A percentile compares a stretch with the other conserved stretches of the same genome.
These are phyloP conservation scores for Eupeodes luniger DNA, from an alignment of 2,888 invertebrate genomes.

Conservation along the genomic window DNA sequence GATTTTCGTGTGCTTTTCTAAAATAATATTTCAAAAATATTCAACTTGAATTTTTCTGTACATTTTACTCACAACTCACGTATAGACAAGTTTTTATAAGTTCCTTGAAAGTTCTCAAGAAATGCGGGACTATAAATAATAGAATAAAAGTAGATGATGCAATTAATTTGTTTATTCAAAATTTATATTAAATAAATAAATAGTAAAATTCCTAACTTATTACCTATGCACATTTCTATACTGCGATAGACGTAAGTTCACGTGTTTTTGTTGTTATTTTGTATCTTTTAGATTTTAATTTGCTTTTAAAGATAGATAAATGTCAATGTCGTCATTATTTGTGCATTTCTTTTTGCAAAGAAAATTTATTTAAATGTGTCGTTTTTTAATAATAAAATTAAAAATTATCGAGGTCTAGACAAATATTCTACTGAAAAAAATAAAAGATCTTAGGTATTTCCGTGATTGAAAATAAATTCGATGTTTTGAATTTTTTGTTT, in stretches of 20 bases:
- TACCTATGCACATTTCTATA: slow-evolving; percentile 17
- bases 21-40: background rate
- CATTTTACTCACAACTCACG: background rate
- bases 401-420: slow-evolving; percentile 1
- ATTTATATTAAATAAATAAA: slow-evolving; percentile 46
- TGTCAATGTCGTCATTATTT: background rate
- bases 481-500: background rate
- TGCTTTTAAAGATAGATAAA: background rate
- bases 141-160: slow-evolving; percentile 48
- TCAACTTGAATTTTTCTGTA: background rate
- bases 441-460: background rate
- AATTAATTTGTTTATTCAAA: slow-evolving; percentile 61
- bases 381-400: background rate
- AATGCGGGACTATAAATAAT: slow-evolving; percentile 3
- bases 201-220: slow-evolving; percentile 61
- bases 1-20: background rate
- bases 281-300: background rate
- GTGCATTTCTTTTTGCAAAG: background rate
- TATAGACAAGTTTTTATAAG: background rate
- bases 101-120: background rate
- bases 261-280: background rate
- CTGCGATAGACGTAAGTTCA: background rate
- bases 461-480: background rate
- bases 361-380: background rate
- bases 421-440: background rate